Evolutionary conservation across 2,113 vertebrate genomes (phyloP).

Genomic region (Aplodontia rufa): DNA sequence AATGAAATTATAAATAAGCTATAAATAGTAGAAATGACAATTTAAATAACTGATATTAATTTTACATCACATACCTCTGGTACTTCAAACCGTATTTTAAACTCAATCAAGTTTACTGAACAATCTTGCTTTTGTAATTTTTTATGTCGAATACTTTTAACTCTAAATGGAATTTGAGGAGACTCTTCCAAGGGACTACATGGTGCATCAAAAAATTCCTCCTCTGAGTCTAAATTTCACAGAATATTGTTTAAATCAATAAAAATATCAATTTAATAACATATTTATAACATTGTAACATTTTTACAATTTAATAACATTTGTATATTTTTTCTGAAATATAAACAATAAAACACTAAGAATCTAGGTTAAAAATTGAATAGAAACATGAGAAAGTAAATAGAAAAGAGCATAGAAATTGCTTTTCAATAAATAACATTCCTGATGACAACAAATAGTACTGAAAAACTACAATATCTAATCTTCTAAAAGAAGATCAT

Average conservation of each 20-base stretch:
- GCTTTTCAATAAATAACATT: slow-evolving; percentile 25
- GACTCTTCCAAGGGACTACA: slow-evolving; percentile 91
- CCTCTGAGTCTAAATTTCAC: slow-evolving; percentile 90
- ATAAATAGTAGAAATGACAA: not conserved
- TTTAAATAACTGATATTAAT: slow-evolving; percentile 22
- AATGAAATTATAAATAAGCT: not conserved
- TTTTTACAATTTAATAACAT: not conserved
- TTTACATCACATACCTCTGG: slow-evolving; percentile 86
- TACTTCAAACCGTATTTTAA: slow-evolving; percentile 93
- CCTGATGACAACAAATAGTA: not conserved
- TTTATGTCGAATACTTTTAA: slow-evolving; percentile 78
- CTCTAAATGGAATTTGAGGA: slow-evolving; percentile 74
- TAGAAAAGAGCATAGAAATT: not conserved
- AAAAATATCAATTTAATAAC: not conserved
- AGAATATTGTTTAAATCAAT: slow-evolving; percentile 53
- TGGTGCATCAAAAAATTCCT: slow-evolving; percentile 96
- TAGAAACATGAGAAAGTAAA: slow-evolving; percentile 15
- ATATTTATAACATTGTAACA: no score
- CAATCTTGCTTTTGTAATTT: slow-evolving; percentile 84
- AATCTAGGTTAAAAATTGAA: slow-evolving; percentile 14
- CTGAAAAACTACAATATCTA: not conserved
- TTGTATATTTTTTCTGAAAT: not conserved
- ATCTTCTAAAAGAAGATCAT: not conserved
- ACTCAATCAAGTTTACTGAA: slow-evolving; percentile 93
- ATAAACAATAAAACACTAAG: slow-evolving; percentile 33